Percentiles rank a stretch among this genome's conserved stretches.
phyloP scores from a whole-genome alignment of 2,888 invertebrate species.

The Leptura quadrifasciata region DNA sequence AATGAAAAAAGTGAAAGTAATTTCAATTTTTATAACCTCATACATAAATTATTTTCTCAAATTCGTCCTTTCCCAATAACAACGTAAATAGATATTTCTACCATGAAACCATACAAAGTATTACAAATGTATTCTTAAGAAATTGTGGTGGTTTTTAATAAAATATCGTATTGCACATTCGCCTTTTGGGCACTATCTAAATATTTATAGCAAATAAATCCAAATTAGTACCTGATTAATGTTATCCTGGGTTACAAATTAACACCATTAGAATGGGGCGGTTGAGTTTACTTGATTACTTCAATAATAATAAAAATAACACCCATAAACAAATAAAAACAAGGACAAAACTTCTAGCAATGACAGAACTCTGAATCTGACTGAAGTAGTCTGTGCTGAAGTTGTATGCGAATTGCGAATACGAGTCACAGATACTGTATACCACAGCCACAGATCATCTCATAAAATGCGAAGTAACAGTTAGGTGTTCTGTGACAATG shows the following conservation, averaged over 20 bases:
- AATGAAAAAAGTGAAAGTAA: not conserved
- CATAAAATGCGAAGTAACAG: too few species aligned
- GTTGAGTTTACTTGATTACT: constrained; percentile 3
- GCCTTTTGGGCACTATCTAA: not conserved
- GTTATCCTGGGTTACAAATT: constrained; percentile 5
- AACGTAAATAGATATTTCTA: not conserved
- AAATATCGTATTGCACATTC: not conserved
- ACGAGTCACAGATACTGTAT: too few species aligned
- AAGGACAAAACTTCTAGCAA: constrained; percentile 9
- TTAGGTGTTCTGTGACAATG: too few species aligned
- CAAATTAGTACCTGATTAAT: constrained; percentile 14
- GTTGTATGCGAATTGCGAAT: not conserved
- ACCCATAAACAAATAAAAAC: constrained; percentile 26
- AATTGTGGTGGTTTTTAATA: too few species aligned
- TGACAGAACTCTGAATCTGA: not conserved
- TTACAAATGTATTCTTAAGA: too few species aligned
- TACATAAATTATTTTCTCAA: not conserved
- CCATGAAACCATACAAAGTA: not conserved
- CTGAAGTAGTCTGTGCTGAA: constrained; percentile 13
- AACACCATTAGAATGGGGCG: constrained; percentile 10
- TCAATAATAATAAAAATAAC: constrained; percentile 14
- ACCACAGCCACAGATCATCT: too few species aligned
- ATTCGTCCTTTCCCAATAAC: not conserved
- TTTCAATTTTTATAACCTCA: not conserved
- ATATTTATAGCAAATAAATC: not conserved